A percentile compares a stretch with the other conserved stretches of the same genome.
Conservation (phyloP, 2,888 invertebrate genomes). For the Phorcus lineatus region DNA sequence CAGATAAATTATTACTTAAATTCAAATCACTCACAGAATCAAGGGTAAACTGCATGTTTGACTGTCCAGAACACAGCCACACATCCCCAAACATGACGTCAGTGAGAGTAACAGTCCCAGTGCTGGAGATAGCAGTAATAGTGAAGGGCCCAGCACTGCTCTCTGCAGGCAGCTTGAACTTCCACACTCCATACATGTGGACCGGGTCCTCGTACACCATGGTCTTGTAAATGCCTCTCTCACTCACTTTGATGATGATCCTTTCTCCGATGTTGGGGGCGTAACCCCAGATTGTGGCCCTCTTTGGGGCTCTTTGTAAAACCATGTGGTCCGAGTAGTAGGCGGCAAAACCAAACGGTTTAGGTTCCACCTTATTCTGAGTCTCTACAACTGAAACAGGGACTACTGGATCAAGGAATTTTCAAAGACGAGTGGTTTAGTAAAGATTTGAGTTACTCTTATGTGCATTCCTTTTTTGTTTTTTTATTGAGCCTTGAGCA, state of each 20-base stretch:
- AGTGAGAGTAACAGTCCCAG: slow-evolving; percentile 39
- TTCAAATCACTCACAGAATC: slow-evolving; percentile 47
- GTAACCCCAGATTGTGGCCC: slow-evolving; percentile 64
- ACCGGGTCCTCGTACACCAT: not conserved
- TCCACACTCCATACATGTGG: slow-evolving; percentile 46
- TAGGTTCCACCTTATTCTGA: not conserved
- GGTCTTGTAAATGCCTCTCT: not conserved
- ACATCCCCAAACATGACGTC: slow-evolving; percentile 73
- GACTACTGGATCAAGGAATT: too few relatives aligned
- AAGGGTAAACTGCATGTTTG: slow-evolving; percentile 70
- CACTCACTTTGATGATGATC: slow-evolving; percentile 39
- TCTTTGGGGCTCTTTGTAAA: slow-evolving; percentile 55
- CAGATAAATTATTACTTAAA: too few relatives aligned
- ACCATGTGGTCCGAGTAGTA: slow-evolving; percentile 67
- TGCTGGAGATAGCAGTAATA: slow-evolving; percentile 45
- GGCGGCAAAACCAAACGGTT: slow-evolving; percentile 34
- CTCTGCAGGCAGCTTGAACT: slow-evolving; percentile 47
- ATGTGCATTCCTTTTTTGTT: too few relatives aligned
- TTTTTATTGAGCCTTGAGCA: too few relatives aligned
- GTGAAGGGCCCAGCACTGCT: slow-evolving; percentile 45
- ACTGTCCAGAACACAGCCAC: slow-evolving; percentile 74
- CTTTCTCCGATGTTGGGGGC: slow-evolving; percentile 44
- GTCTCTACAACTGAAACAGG: too few relatives aligned
- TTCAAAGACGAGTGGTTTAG: too few relatives aligned
- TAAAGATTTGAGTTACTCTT: too few relatives aligned